phyloP scores from a whole-genome alignment of 1,140 invertebrate species.

The Dendrolimus punctatus region DNA sequence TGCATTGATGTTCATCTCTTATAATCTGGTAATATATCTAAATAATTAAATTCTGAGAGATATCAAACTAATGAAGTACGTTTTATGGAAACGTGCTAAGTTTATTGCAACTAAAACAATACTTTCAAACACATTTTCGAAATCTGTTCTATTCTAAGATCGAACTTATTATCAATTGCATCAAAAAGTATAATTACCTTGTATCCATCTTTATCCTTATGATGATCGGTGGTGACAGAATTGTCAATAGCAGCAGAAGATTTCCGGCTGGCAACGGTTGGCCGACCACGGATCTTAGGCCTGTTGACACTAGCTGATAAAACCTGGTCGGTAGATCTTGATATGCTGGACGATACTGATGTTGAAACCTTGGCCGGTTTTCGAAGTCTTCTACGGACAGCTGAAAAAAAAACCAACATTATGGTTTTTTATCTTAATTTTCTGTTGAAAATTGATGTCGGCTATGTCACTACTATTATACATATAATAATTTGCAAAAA shows the following conservation, averaged over 20 bases:
- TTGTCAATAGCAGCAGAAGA: constrained; percentile 73
- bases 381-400: constrained; percentile 71
- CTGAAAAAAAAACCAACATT: constrained; percentile 37
- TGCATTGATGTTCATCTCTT: too few species aligned
- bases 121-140: too few species aligned
- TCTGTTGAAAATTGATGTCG: not conserved
- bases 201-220: constrained; percentile 77
- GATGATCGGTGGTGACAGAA: constrained; percentile 73
- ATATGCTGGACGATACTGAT: constrained; percentile 57
- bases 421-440: not conserved
- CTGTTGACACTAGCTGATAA: constrained; percentile 78
- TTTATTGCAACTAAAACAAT: too few species aligned
- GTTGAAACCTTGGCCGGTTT: constrained; percentile 70
- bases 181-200: constrained; percentile 60
- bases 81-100: too few species aligned
- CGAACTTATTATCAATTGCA: not conserved
- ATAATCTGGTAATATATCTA: too few species aligned
- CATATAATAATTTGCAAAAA: too few species aligned
- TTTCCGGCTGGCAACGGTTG: constrained; percentile 74
- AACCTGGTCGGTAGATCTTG: constrained; percentile 60
- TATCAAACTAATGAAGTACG: too few species aligned
- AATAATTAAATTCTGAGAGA: too few species aligned
- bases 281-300: constrained; percentile 78
- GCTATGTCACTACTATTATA: too few species aligned
- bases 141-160: not conserved